phyloP scores from a whole-genome alignment of 30 jellyfish, hydroid and myxozoan genomes.

The Euphysa ruthae region DNA sequence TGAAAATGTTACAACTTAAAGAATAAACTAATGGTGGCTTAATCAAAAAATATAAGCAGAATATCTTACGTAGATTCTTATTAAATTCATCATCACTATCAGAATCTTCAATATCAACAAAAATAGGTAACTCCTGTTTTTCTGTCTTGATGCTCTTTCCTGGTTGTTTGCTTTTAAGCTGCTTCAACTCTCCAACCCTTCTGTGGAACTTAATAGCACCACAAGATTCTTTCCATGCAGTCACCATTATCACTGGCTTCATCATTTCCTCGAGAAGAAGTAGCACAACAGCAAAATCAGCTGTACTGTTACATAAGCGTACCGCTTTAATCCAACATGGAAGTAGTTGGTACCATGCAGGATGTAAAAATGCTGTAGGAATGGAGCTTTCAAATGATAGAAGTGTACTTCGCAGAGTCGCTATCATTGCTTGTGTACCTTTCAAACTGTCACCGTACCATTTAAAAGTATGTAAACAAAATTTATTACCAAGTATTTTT shows the following conservation, averaged over 20 bases:
- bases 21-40: too few relatives aligned
- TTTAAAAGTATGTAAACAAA: constrained; percentile 61
- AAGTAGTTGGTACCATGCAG: constrained; percentile 75
- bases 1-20: too few relatives aligned
- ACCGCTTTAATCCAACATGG: constrained; percentile 91
- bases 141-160: not conserved
- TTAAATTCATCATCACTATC: constrained; percentile 30
- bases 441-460: constrained; percentile 84
- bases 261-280: constrained; percentile 65
- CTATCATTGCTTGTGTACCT: constrained; percentile 52
- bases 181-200: constrained; percentile 45
- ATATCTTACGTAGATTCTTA: constrained; percentile 3
- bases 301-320: constrained; percentile 73
- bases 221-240: constrained; percentile 67
- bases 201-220: constrained; percentile 60
- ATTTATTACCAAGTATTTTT: constrained; percentile 64
- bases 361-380: constrained; percentile 93
- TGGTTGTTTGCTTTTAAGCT: not conserved
- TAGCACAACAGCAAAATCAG: constrained; percentile 80
- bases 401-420: constrained; percentile 71
- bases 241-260: constrained; percentile 76
- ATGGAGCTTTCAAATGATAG: constrained; percentile 84
- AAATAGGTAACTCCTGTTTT: constrained; percentile 10
- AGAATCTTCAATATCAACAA: constrained; percentile 61
- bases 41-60: too few relatives aligned